Conservation (phyloP, 2,888 invertebrate species). For the Escarpia spicata region DNA sequence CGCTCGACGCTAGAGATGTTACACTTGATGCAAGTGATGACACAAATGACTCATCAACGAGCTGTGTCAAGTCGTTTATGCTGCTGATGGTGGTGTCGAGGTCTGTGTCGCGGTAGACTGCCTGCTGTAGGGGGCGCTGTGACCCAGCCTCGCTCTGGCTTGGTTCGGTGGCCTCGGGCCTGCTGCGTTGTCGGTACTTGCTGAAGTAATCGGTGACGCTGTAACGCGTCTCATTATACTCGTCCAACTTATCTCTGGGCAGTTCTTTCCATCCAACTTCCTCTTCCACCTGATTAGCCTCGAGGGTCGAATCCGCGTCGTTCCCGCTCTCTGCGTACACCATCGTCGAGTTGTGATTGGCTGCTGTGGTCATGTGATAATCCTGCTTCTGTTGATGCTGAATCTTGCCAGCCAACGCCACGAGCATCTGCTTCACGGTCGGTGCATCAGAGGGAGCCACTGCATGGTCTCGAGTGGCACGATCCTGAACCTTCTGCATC, state of each 20-base stretch:
- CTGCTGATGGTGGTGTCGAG: not conserved
- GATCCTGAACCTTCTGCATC: not conserved
- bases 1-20: not conserved
- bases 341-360: not conserved
- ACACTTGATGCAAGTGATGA: not conserved
- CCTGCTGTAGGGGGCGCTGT: not conserved
- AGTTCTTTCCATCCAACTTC: not conserved
- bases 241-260: not conserved
- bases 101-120: not conserved
- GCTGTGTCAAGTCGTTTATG: not conserved
- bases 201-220: slow-evolving; percentile 10
- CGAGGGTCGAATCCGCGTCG: not conserved
- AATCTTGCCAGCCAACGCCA: not conserved
- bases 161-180: not conserved
- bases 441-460: not conserved
- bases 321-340: not conserved
- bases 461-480: not conserved
- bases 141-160: not conserved
- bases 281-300: not conserved
- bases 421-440: not conserved
- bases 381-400: slow-evolving; percentile 12
- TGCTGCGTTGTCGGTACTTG: slow-evolving; percentile 8
- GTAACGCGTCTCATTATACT: not conserved
- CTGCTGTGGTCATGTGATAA: not conserved
- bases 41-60: not conserved